phyloP scores from a whole-genome alignment of 2,888 invertebrate genomes.

The Dolichopus griseipennis region DNA sequence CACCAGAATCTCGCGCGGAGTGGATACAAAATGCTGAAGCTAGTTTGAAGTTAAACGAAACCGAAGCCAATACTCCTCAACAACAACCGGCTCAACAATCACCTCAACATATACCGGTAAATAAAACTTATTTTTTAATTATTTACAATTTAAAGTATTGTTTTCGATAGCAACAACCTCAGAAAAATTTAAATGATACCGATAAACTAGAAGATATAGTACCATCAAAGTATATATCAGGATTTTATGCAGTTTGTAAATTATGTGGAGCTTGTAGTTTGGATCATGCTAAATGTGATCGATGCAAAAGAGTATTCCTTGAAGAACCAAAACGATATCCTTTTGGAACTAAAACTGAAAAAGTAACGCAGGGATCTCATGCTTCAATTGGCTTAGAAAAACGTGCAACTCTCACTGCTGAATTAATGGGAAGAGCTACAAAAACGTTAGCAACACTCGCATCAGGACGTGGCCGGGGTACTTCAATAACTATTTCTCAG shows the following conservation, averaged over 20 bases:
- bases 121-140: slow-evolving; percentile 18
- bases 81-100: background rate
- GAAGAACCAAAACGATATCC: slow-evolving; percentile 56
- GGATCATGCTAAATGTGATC: slow-evolving; percentile 70
- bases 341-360: slow-evolving; percentile 16
- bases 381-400: slow-evolving; percentile 15
- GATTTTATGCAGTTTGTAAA: slow-evolving; percentile 68
- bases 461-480: slow-evolving; percentile 19
- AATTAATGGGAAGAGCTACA: slow-evolving; percentile 21
- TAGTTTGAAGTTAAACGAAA: slow-evolving; percentile 35
- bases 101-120: slow-evolving; percentile 18
- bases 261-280: slow-evolving; percentile 70
- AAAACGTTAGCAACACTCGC: slow-evolving; percentile 21
- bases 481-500: slow-evolving; percentile 25
- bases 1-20: slow-evolving; percentile 40
- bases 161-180: slow-evolving; percentile 32
- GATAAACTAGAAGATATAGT: slow-evolving; percentile 44
- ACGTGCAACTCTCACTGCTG: slow-evolving; percentile 13
- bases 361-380: slow-evolving; percentile 13
- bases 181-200: slow-evolving; percentile 10
- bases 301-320: slow-evolving; percentile 61
- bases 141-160: slow-evolving; percentile 11
- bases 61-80: slow-evolving; percentile 18
- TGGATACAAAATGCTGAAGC: slow-evolving; percentile 42
- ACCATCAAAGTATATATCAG: slow-evolving; percentile 56